Base-by-base conservation (phyloP, 2,888 invertebrate species). In the Dicranocentrus wangi region DNA sequence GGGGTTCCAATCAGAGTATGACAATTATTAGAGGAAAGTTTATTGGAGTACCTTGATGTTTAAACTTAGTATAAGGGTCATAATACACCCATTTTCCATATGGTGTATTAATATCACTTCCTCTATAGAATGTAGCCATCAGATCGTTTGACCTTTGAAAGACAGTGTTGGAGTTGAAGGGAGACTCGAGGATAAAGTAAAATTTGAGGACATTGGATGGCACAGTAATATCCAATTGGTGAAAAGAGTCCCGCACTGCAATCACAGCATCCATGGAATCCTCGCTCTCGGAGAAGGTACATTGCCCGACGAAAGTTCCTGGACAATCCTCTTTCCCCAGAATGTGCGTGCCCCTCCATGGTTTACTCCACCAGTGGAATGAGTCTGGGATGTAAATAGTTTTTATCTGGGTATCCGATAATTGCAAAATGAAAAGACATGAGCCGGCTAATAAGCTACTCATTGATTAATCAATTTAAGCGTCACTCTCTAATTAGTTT, bases 131-230 rank as follows among this genome's bases (percentile, higher is more conserved):
- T 3, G 82, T 75, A 10, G 84, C 84, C 61, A 85, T 60, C 39
- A 83, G 58, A 58, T 85, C 85, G 47, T 85, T 82, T 15, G 17
- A 23, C 28, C 82, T 23, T 5, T 19, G 15, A 25, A 85, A 78
- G 10, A 27, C 23, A 27, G 79, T 82, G 23, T 63, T 68, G 0
- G 84, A 83, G 58, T 82, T 82, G 51, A 81, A 82, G 8, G 85
- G 85, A 47, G 85, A 85, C 60, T 85, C 85, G 13, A 85, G 68
- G 43, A 85, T 83, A 69, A 84, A 84, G 68, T 83, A 80, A 77
- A 85, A 79, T 63, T 82, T 82, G 19, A 83, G 60, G 8, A 80
- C 80, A n/a, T 83, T 66, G 23, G 66, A 19, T n/a, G 84, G 82
- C 68, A 83, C 83, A 3, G 15, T 21, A 15, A 84, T 69, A 63